phyloP scores from a whole-genome alignment of 1,140 invertebrate species.

The Drosophila albomicans region DNA sequence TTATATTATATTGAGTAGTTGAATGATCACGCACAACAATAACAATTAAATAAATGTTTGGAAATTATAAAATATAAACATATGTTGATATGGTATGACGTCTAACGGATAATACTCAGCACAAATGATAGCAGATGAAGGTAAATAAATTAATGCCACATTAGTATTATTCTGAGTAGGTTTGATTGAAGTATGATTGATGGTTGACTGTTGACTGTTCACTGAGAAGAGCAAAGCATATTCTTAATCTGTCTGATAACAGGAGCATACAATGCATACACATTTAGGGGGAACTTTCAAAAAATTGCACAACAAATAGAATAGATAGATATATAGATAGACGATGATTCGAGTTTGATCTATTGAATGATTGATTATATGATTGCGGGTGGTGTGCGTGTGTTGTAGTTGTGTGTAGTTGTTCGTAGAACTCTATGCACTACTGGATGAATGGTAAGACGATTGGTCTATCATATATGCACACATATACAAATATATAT shows the following conservation, averaged over 20 bases:
- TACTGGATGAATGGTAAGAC: slow-evolving; percentile 25
- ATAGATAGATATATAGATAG: background rate
- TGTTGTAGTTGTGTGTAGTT: slow-evolving; percentile 10
- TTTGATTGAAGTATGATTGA: background rate
- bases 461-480: background rate
- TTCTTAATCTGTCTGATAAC: background rate
- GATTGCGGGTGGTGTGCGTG: slow-evolving; percentile 6
- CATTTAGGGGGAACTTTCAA: background rate
- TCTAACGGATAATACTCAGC: too few species aligned
- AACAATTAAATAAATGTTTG: too few species aligned
- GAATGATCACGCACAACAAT: too few species aligned
- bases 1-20: too few species aligned
- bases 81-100: too few species aligned
- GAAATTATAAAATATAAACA: too few species aligned
- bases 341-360: background rate
- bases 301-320: background rate
- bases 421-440: slow-evolving; percentile 13
- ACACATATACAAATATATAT: slow-evolving; percentile 8
- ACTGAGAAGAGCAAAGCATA: background rate
- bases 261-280: slow-evolving; percentile 2
- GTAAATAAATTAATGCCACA: too few species aligned
- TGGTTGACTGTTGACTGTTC: background rate
- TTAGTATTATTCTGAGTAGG: too few species aligned
- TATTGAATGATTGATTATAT: slow-evolving; percentile 11
- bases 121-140: too few species aligned